Conservation (phyloP, 92 coral and sea anemone species). For the Palythoa caribaeorum region DNA sequence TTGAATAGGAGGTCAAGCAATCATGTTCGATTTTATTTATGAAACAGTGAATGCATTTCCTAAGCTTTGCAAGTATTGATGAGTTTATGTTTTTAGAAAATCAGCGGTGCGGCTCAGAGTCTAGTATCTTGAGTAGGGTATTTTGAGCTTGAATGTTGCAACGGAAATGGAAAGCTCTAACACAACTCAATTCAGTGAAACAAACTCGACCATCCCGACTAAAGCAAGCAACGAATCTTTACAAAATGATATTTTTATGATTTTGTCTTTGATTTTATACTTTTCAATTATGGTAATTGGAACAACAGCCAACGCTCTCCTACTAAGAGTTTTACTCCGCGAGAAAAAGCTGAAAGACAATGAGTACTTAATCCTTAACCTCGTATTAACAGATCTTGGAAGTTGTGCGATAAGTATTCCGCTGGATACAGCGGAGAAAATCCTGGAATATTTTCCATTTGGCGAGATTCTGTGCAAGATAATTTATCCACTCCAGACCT, state of each 20-base stretch:
- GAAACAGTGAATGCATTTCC: background rate
- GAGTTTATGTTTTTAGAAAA: background rate
- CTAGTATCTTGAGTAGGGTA: background rate
- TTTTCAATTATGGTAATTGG: conserved; percentile 52
- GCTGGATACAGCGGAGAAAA: conserved; percentile 71
- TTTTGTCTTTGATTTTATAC: conserved; percentile 18
- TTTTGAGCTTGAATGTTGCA: background rate
- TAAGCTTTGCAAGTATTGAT: background rate
- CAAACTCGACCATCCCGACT: background rate
- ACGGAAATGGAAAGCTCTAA: background rate
- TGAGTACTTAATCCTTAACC: conserved; percentile 61
- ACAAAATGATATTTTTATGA: background rate
- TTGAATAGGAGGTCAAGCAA: background rate
- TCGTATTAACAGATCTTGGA: conserved; percentile 55
- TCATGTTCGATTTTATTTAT: background rate
- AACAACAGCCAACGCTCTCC: conserved; percentile 30
- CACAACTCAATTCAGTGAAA: background rate
- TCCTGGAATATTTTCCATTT: conserved; percentile 65
- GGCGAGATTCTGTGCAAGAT: conserved; percentile 72
- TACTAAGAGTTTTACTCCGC: conserved; percentile 37
- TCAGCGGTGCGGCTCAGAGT: background rate
- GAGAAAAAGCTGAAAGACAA: conserved; percentile 55
- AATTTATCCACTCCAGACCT: conserved; percentile 79
- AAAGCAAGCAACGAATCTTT: no score
- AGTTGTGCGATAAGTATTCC: conserved; percentile 67